Evolutionary conservation across 2,797 vertebrate genomes (phyloP).

Genomic region (Echeneis naucrates): DNA sequence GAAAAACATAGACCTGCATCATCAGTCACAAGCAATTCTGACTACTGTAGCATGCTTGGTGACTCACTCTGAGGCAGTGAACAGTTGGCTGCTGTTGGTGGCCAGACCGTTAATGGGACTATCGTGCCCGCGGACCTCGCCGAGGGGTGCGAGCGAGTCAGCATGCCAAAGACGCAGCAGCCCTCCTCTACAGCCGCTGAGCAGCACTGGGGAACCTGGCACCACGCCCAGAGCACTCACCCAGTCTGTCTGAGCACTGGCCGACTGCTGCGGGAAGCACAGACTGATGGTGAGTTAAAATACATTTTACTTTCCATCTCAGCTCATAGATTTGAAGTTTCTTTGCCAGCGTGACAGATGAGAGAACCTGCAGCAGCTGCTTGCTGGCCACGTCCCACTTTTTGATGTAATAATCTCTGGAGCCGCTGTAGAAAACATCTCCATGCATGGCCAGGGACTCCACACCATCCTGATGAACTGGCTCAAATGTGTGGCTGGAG

Average conservation of each 20-base stretch:
- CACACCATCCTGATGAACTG: conserved; percentile 93
- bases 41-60: background rate
- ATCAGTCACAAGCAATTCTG: background rate
- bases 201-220: conserved; percentile 85
- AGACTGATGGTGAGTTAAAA: background rate
- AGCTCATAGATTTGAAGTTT: background rate
- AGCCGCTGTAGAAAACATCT: conserved; percentile 92
- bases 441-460: conserved; percentile 91
- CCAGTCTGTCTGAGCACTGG: conserved; percentile 91
- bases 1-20: too few species aligned
- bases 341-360: background rate
- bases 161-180: conserved; percentile 93
- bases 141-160: conserved; percentile 86
- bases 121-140: conserved; percentile 92
- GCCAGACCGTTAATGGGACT: conserved; percentile 94
- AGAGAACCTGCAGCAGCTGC: conserved; percentile 87
- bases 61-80: conserved; percentile 97
- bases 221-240: conserved; percentile 91
- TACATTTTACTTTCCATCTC: background rate
- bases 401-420: conserved; percentile 94
- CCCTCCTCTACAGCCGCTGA: conserved; percentile 93
- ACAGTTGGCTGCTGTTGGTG: conserved; percentile 92
- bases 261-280: conserved; percentile 86
- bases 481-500: conserved; percentile 92
- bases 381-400: conserved; percentile 95